phyloP scores from a whole-genome alignment of 1,140 invertebrate genomes.

The Drosophila setifemur region DNA sequence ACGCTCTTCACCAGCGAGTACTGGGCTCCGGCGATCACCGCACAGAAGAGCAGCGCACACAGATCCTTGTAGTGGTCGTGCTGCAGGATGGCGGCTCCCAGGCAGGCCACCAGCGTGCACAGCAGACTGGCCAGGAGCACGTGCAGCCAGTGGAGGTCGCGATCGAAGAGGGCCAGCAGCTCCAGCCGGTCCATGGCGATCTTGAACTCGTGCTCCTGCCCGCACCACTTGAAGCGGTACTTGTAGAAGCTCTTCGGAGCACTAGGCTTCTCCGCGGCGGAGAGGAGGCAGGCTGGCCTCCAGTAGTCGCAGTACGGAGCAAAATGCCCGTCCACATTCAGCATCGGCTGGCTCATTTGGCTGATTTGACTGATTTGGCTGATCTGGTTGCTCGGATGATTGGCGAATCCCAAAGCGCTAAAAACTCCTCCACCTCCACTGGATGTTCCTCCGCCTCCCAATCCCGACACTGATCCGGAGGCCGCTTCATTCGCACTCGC shows the following conservation, averaged over 20 bases:
- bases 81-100: conserved; percentile 93
- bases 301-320: conserved; percentile 76
- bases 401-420: conserved; percentile 5
- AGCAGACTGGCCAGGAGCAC: conserved; percentile 92
- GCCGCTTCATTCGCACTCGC: conserved; percentile 14
- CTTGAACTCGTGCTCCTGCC: conserved; percentile 85
- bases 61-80: conserved; percentile 95
- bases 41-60: conserved; percentile 96
- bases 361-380: conserved; percentile 33
- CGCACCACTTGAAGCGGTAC: conserved; percentile 88
- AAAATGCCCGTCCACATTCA: conserved; percentile 73
- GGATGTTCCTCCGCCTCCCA: neutral
- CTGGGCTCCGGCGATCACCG: conserved; percentile 97
- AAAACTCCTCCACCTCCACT: conserved; percentile 9
- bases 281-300: conserved; percentile 67
- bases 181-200: conserved; percentile 95
- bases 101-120: conserved; percentile 92
- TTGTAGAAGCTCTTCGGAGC: conserved; percentile 92
- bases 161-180: conserved; percentile 95
- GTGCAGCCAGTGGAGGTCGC: conserved; percentile 93
- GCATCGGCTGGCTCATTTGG: conserved; percentile 59
- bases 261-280: conserved; percentile 77
- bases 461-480: neutral
- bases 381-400: conserved; percentile 36
- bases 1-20: conserved; percentile 99